Base-by-base conservation (phyloP, 2,797 vertebrate genomes). In the Argya squamiceps region DNA sequence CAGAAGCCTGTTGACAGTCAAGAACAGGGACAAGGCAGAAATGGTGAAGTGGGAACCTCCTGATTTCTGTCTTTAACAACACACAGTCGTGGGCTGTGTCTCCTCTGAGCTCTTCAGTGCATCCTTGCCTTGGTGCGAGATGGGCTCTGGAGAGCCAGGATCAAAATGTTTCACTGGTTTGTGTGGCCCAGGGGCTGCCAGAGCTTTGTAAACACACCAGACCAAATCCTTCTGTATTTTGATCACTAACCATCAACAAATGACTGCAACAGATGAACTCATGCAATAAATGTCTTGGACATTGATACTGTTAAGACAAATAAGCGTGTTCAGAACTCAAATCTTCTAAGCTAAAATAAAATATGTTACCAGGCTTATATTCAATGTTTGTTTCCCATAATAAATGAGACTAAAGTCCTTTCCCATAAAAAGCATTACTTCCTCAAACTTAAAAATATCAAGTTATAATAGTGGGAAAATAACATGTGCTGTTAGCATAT, bases 371-470 rank as follows among this genome's bases (percentile, higher is more conserved):
- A 36, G 65, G 43, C 50, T 73, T 77, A 50, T 59, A 76, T 27
- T 59, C 37, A 87, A 67, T 8, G 4, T 64, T 86, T 93, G 23
- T 87, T 94, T 91, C 85, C 64, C 12, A 2, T 41, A 73, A 87
- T 67, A 89, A 87, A 64, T 59, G 39, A 21, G 75, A 78, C 30
- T 59, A 8, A 84, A 84, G 22, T 68, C 36, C n/a, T 82, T 93
- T 81, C 53, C 60, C 15, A 15, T 71, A 62, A 73, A 78, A 69
- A 68, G 46, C 88, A 79, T 92, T 92, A 78, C 84, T 81, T 93
- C 64, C 67, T 70, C 71, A 86, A 76, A 96, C 81, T 97, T 93
- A 63, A 96, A 96, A 94, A 87, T 74, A 92, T 64, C 62, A 84
- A 81, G 73, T 84, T 97, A 65, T 90, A 53, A 91, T 91, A 96